These are phyloP conservation scores for Prunella fulvescens DNA, from an alignment of 2,113 vertebrate genomes.

Conservation along the genomic window DNA sequence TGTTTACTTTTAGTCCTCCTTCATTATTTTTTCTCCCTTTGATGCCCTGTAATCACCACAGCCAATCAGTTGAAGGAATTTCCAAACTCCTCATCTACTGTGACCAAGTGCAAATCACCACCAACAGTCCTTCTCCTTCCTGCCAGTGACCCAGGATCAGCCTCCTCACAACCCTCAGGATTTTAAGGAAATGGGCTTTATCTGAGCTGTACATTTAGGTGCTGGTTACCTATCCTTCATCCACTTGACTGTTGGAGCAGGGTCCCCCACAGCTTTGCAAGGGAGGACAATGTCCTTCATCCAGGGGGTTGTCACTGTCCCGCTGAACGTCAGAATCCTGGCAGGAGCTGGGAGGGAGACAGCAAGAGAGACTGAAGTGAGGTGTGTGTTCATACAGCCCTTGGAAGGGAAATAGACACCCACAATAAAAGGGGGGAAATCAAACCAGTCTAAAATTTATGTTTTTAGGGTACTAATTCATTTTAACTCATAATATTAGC, in stretches of 20 bases:
- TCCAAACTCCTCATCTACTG: neutral
- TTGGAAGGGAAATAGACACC: neutral
- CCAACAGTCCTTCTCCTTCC: neutral
- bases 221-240: conserved; percentile 96
- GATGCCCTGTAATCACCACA: neutral
- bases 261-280: conserved; percentile 94
- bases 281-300: conserved; percentile 97
- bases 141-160: neutral
- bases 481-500: neutral
- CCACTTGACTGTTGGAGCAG: conserved; percentile 93
- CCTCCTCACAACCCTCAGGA: neutral
- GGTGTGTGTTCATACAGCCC: neutral
- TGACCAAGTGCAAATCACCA: neutral
- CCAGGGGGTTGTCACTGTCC: conserved; percentile 96
- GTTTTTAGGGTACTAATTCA: neutral
- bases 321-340: conserved; percentile 93
- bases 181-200: neutral
- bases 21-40: neutral
- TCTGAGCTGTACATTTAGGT: conserved; percentile 53
- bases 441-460: neutral
- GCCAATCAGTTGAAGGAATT: neutral
- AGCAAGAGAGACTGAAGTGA: neutral
- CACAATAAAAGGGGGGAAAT: neutral
- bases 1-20: neutral
- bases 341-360: conserved; percentile 83